Base-by-base conservation (phyloP, 2,113 vertebrate species). In the Hemiprocne comata region DNA sequence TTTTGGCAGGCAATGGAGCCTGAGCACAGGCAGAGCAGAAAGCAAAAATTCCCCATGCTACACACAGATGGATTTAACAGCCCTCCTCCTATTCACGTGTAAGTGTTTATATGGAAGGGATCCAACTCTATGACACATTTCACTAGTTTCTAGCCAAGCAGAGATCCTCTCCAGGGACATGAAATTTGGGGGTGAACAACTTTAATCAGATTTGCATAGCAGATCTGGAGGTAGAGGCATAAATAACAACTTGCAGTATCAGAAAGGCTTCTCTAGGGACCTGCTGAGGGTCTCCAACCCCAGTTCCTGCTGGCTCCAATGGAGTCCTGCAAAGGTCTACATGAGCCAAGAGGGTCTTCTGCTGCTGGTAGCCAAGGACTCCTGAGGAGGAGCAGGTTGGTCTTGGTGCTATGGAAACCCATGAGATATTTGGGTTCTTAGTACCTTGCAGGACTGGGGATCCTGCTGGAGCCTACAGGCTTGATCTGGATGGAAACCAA, bases 241-340 rank as follows among this genome's bases (percentile, higher is more conserved):
- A 34, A 79, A 42, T 7, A 38, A 13, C 16, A 72, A 53, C 55
- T 31, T 23, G 28, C 0, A 2, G 18, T 5, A 28, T 15, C 55
- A 77, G 17, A 23, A 55, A 33, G 24, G 14, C 15, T 82, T 40
- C 57, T 50, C 29, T 54, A 28, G 57, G 24, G 9, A 65, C 44
- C 23, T 54, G 24, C 13, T 31, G 93, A 40, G 50, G 29, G 26
- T 33, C 19, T 82, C 20, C 57, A 18, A 6, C 8, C 26, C 16
- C 73, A 23, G 2, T 17, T 76, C 44, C 67, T 1, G 0, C 33
- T 7, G n/a, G 25, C 19, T 34, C 14, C 19, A 10, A 0, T 3
- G 33, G 73, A 75, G 33, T 5, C 24, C 23, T 84, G 48, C 17
- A 51, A 60, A 79, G 29, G 15, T 61, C 57, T 51, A 11, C 12